Base-by-base conservation (phyloP, 2,113 vertebrate genomes). In the Nannospalax galili region DNA sequence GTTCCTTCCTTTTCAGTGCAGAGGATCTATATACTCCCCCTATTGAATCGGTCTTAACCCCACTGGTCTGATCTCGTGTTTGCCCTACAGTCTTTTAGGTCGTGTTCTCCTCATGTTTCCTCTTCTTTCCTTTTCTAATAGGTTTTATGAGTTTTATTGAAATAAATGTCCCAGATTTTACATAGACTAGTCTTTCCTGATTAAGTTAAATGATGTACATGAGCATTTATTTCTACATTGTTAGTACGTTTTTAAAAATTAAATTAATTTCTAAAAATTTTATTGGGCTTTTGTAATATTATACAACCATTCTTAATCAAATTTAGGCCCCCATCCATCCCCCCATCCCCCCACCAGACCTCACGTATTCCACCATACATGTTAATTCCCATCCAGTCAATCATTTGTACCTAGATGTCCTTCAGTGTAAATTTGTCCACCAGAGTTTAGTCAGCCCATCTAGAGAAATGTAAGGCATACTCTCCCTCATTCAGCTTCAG, bases 121-220 rank as follows among this genome's bases (percentile, higher is more conserved):
- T 88, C 58, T 65, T 84, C 16, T 62, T 79, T 56, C 22, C 14
- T 78, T 26, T 67, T 92, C 12, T 65, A 37, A 35, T 26, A 40
- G 45, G 28, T 60, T 79, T 84, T 92, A 20, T 17, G 77, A 48
- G 40, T 87, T 37, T 87, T 80, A 45, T 12, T 35, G n/a, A 90
- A 37, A 62, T 58, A 6, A 70, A 72, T 88, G 81, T 95, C 82
- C 30, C 65, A 64, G 79, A 28, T 28, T 93, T 93, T 95, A 12
- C 48, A 10, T 72, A n/a, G 15, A 65, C 0, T 28, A 67, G 3
- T 56, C 12, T 16, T 94, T 91, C 45, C 19, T 58, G n/a, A 79
- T 62, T 73, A 64, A 56, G 17, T 84, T 3, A 87, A 88, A 85
- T 88, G 72, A 84, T 22, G 32, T 40, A 75, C 62, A 67, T 45